Percentiles rank a stretch among this genome's conserved stretches.
These are phyloP conservation scores for Trichopria drosophilae DNA, from an alignment of 2,888 invertebrate genomes.

Conservation along the genomic window DNA sequence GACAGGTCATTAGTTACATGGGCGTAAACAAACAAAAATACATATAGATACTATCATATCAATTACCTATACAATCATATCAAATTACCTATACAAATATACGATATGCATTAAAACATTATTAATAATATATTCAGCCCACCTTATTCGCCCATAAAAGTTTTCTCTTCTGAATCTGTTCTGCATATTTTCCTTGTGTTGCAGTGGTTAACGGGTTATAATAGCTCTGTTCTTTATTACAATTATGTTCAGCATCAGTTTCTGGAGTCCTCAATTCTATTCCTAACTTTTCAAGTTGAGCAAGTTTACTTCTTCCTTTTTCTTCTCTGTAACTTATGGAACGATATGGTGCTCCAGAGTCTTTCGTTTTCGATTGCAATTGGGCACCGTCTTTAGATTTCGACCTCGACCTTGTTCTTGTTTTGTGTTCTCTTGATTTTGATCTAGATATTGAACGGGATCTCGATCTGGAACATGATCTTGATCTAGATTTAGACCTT, in stretches of 20 bases:
- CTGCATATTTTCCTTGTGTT: slow-evolving; percentile 79
- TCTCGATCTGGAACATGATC: no score
- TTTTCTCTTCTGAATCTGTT: slow-evolving; percentile 85
- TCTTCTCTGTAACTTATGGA: slow-evolving; percentile 55
- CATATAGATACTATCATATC: no score
- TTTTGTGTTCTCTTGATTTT: no score
- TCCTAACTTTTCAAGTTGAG: slow-evolving; percentile 60
- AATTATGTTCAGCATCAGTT: slow-evolving; percentile 25
- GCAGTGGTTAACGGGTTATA: slow-evolving; percentile 74
- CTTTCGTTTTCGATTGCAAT: slow-evolving; percentile 52
- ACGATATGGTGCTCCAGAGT: slow-evolving; percentile 41
- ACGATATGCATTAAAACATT: slow-evolving; percentile 1
- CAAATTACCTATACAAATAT: neutral
- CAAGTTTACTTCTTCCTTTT: slow-evolving; percentile 58
- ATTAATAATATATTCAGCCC: slow-evolving; percentile 19
- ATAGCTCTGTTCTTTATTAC: slow-evolving; percentile 64
- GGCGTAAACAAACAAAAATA: no score
- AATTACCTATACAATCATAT: no score
- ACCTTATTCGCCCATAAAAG: slow-evolving; percentile 85
- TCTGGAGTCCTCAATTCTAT: slow-evolving; percentile 49
- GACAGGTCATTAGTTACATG: no score
- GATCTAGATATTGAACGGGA: no score
- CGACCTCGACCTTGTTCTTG: slow-evolving; percentile 52
- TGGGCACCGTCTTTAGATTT: slow-evolving; percentile 45
- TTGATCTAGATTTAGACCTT: no score